Base-by-base conservation (phyloP, 2,888 invertebrate genomes). In the Conomelus anceps region DNA sequence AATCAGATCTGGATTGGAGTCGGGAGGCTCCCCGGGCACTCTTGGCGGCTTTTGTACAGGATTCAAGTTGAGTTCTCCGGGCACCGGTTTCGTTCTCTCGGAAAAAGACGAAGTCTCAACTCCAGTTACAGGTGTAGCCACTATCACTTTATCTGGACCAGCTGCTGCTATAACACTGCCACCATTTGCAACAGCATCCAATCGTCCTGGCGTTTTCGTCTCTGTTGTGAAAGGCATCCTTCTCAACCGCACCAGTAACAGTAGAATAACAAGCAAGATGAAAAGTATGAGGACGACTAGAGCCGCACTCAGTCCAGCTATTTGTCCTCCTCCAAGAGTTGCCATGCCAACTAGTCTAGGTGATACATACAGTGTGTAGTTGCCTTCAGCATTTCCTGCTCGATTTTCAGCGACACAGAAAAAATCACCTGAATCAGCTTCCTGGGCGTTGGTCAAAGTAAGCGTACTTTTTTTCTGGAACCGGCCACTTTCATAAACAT, bases 401-500 rank as follows among this genome's bases (percentile, higher is more conserved):
- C 96, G 96, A 93, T 98, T 98, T 93, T 98, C 97, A 11, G 98
- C 98, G 0, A 97, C 96, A 93, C 98, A 98, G 93, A 97, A 97
- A 93, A 98, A 97, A 92, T 97, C 97, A 89, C 96, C 96, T 0
- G 97, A 96, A 93, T 97, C 97, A 1, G 96, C 95, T 93, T 97
- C 97, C 93, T 97, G 97, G 22, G 97, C 96, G 93, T 97, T 97
- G 34, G 97, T 97, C 85, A 98, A 94, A 89, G 97, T 95, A 90
- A 98, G 94, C 9, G 95, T 95, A 90, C 97, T 97, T 91, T 95
- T 95, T 93, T 97, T 97, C 92, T 96, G 96, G 90, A 96, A 95
- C 87, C 95, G 95, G 0, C 97, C 97, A 90, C 96, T 96, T 93
- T 98, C 98, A 92, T 94, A 96, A 91, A 98, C 96, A 92, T 95